phyloP scores from a whole-genome alignment of 2,797 vertebrate genomes.

The Microchirus variegatus region DNA sequence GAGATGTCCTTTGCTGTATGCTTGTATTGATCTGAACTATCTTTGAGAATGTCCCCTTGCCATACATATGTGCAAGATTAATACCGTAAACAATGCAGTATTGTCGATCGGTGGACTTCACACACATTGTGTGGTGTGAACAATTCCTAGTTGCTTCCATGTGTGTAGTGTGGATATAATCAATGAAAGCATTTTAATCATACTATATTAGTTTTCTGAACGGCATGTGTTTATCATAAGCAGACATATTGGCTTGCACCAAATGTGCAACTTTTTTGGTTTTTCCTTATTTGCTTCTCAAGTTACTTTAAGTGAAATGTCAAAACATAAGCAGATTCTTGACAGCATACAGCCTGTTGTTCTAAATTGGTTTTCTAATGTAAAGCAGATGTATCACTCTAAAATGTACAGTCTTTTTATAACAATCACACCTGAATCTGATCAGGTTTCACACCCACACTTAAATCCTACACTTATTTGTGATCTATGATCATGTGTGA shows the following conservation, averaged over 20 bases:
- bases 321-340: constrained; percentile 12
- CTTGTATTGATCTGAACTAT: constrained; percentile 52
- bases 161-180: not conserved
- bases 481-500: constrained; percentile 30
- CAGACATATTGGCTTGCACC: constrained; percentile 14
- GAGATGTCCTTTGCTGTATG: constrained; percentile 53
- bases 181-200: constrained; percentile 10
- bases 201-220: constrained; percentile 16
- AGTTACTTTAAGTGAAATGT: constrained; percentile 19
- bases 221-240: constrained; percentile 12
- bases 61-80: constrained; percentile 24
- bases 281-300: constrained; percentile 26
- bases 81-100: constrained; percentile 16
- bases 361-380: constrained; percentile 23
- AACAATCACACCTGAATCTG: constrained; percentile 35
- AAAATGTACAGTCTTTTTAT: constrained; percentile 29
- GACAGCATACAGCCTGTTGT: constrained; percentile 4
- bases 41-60: constrained; percentile 28
- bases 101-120: constrained; percentile 1
- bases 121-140: not conserved
- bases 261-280: constrained; percentile 6
- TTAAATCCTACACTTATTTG: constrained; percentile 27
- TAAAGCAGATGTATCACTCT: constrained; percentile 18
- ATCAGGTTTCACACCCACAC: constrained; percentile 41
- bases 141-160: not conserved